Evolutionary conservation across 2,888 invertebrate species (phyloP), one percentile per base, ranked within the genome.

Genomic region (Dexiosoma caninum): DNA sequence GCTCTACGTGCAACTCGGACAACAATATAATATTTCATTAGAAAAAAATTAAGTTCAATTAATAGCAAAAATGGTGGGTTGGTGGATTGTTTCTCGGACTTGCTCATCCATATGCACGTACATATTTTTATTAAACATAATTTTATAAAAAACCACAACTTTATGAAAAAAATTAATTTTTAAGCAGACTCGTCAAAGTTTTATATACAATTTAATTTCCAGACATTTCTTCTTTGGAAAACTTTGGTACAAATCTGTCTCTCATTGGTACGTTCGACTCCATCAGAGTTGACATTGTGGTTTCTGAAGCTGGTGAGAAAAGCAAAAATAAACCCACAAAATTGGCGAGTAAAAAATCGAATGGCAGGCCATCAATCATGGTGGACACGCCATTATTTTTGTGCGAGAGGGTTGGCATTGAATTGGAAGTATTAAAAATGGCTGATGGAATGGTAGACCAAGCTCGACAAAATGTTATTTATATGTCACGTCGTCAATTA

Each of bases 241-340:
- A 97, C 78, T 93, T 97, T 86, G 98, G 96, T 46, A 97, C 96
- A 30, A 96, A 96, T 90, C 91, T 96, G 83, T 95, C 96, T 4
- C 91, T 96, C 57, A 93, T 95, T 82, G 96, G 96, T 6, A 94
- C 94, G 86, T 94, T 98, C 91, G 97, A 97, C 85, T 93, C 94
- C 6, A 94, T 98, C 91, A 93, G 96, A 83, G 96, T 98, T 77
- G 97, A 98, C 90, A 98, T 98, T 89, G 97, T 98, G 5, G 98
- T 98, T 83, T 96, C 97, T 85, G 97, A 98, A 88, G 91, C 92
- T n/a, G 92, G 93, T 3, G 91, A 91, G 40, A 93, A 92, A 85
- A 93, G 92, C 85, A 94, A 91, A 84, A 89, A 87, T 37, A 91
- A 91, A 81, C 84, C 88, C 1, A 70, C 86, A 0, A 84, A 82